Evolutionary conservation across 2,113 vertebrate species (phyloP).

Genomic region (Petrocephalus zakoni): DNA sequence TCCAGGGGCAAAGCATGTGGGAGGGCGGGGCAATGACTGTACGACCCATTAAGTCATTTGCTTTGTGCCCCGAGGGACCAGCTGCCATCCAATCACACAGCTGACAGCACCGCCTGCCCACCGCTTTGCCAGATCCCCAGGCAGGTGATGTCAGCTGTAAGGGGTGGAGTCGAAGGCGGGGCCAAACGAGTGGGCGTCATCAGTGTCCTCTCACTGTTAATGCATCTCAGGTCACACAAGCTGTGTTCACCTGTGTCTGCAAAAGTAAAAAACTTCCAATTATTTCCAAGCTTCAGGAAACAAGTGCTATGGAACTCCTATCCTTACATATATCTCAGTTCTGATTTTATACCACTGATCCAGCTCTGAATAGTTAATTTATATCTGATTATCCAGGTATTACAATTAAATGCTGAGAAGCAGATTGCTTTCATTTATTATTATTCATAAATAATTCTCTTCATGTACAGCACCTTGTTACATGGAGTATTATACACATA

Average conservation of each 20-base stretch:
- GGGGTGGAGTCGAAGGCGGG: not conserved
- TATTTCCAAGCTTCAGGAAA: not conserved
- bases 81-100: not conserved
- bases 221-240: not conserved
- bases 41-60: not conserved
- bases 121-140: not conserved
- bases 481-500: not conserved
- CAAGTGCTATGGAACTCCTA: not conserved
- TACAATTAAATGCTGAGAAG: not conserved
- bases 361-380: not conserved
- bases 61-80: not conserved
- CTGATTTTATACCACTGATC: not conserved
- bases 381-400: not conserved
- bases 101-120: not conserved
- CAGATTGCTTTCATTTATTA: not conserved
- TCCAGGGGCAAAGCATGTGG: not conserved
- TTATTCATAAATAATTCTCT: slow-evolving; percentile 13
- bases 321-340: not conserved
- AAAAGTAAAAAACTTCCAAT: not conserved
- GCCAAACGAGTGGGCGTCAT: not conserved
- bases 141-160: not conserved
- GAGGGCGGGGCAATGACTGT: not conserved
- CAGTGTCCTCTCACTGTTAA: not conserved
- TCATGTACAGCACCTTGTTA: not conserved
- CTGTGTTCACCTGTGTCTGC: not conserved